Percentiles rank a stretch among this genome's conserved stretches.
phyloP scores from a whole-genome alignment of 2,888 invertebrate species.

The Neria commutata region DNA sequence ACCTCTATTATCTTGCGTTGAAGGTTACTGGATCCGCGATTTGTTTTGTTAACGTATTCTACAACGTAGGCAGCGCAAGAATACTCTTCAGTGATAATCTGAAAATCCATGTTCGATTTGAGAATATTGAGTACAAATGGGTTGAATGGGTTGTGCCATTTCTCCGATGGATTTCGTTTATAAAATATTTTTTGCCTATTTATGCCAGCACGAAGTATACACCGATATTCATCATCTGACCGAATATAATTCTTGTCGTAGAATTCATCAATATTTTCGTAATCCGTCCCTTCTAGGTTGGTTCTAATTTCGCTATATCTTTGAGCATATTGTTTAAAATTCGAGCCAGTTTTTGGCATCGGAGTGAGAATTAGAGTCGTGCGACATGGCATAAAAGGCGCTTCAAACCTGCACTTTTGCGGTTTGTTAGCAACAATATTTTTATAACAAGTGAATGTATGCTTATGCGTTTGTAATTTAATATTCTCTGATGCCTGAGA shows the following conservation, averaged over 20 bases:
- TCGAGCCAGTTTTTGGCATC: slow-evolving; percentile 4
- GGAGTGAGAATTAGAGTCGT: slow-evolving; percentile 12
- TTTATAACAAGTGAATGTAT: slow-evolving; percentile 24
- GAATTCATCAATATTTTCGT: slow-evolving; percentile 7
- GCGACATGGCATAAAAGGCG: slow-evolving; percentile 18
- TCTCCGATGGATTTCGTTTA: too few relatives aligned
- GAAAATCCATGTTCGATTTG: too few relatives aligned
- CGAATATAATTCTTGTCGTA: not conserved
- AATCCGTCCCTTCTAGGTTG: not conserved
- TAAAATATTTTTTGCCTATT: too few relatives aligned
- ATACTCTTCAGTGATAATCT: too few relatives aligned
- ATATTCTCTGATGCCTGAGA: slow-evolving; percentile 10
- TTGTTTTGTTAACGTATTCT: slow-evolving; percentile 58
- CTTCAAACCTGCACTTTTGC: slow-evolving; percentile 18
- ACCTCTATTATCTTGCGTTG: slow-evolving; percentile 41
- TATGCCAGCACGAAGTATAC: too few relatives aligned
- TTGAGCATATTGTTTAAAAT: not conserved
- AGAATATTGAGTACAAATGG: too few relatives aligned
- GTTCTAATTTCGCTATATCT: slow-evolving; percentile 9
- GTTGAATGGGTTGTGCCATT: too few relatives aligned
- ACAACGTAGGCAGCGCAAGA: slow-evolving; percentile 57
- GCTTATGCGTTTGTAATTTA: slow-evolving; percentile 16
- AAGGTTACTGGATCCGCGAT: slow-evolving; percentile 45
- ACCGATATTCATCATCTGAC: slow-evolving; percentile 33
- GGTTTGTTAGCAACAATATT: not conserved